Base-by-base conservation (phyloP, 2,888 invertebrate species). In the Mythimna ferrago region DNA sequence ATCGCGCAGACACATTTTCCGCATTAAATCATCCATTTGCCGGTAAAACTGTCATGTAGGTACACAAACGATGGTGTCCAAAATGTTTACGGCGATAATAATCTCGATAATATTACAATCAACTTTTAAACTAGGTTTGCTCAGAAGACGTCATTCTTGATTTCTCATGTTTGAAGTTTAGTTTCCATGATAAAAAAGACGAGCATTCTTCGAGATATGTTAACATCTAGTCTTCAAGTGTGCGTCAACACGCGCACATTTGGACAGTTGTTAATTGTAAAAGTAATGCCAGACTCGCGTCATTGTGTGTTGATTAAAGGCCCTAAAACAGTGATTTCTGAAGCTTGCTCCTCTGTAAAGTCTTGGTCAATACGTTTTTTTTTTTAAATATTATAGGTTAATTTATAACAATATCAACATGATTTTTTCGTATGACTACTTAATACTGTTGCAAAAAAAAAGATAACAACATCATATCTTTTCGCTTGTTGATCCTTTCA, bases 41-140 rank as follows among this genome's bases (percentile, higher is more conserved):
- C 16, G 54, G 38, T 21, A 58, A 62, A 26, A 48, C 38, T 67
- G 44, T n/a, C 11, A 57, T 38, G 38, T 38, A 38, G 54, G 51
- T 44, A 48, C 6, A 35, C 10, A 69, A 68, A 16, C 66, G 10
- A 21, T 62, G 26, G 56, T 62, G 57, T 66, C 66, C 61, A 44
- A 62, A 26, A 78, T 54, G 41, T 51, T n/a, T n/a, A 26, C 48
- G 72, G 44, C 53, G n/a, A 65, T 73, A 62, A 73, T 62, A 57
- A 67, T 68, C 44, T n/a, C 38, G 38, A 58, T 54, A 44, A 41
- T 21, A 64, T 70, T 64, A 16, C 44, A 54, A 67, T 66, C 61
- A 16, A 48, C 26, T 71, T 58, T 73, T 63, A 62, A 41, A 53
- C 57, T 38, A 64, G 53, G 44, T 21, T 16, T 26, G 5, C 14